Base-by-base conservation (phyloP, 2,113 vertebrate genomes). In the Ibidorhyncha struthersii region DNA sequence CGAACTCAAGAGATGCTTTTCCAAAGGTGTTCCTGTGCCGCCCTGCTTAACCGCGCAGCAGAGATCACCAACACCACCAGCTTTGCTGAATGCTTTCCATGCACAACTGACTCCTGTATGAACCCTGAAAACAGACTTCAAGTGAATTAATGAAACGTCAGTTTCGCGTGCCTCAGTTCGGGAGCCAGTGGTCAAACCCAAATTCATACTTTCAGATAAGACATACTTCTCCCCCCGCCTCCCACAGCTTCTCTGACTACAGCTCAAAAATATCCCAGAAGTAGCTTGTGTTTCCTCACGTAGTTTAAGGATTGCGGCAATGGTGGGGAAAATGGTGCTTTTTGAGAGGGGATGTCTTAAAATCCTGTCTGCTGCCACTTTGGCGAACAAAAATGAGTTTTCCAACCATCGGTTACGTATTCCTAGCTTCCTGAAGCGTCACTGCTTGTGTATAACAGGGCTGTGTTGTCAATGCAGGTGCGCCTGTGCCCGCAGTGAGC, bases 61-160 rank as follows among this genome's bases (percentile, higher is more conserved):
- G 74, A 74, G 49, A 61, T 76, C 58, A 49, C 49, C 32, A 40
- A 59, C 91, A 5, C 41, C 50, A 74, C 52, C 71, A 71, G 52
- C 40, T 70, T 63, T 87, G 43, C 62, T 79, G 14, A n/a, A 0
- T 56, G 62, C 56, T 92, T 88, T 82, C 74, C 87, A 61, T 85
- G 79, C 29, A 65, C 56, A 70, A 21, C 45, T 40, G 74, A 77
- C 50, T 94, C 45, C 45, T 61, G 16, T 34, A 29, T 79, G 82
- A 96, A 69, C 82, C 40, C 78, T 79, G 82, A 72, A 86, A 91
- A 59, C 36, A 40, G 61, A 36, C 89, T 80, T 77, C 65, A 73
- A 89, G 55, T 67, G 63, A 71, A 86, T 63, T 82, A 55, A 72
- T 59, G 77, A 47, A 79, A 72, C 12, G 45, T 23, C 32, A 25